phyloP scores from a whole-genome alignment of 2,797 vertebrate genomes.

The Macropodus opercularis region DNA sequence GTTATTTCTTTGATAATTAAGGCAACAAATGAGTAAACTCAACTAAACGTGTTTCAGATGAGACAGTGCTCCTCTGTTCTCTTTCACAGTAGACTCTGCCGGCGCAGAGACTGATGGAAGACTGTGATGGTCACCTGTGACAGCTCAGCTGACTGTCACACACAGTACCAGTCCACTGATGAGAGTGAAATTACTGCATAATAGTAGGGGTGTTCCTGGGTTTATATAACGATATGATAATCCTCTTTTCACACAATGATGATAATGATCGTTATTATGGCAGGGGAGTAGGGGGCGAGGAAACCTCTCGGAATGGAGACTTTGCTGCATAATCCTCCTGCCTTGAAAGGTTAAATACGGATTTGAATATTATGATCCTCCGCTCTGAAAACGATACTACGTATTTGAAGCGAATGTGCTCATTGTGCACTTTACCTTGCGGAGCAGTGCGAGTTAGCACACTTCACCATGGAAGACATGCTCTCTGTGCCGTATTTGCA shows the following conservation, averaged over 20 bases:
- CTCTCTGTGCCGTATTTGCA: slow-evolving; percentile 56
- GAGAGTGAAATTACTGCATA: slow-evolving; percentile 83
- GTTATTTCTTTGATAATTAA: too few species aligned
- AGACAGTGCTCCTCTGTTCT: slow-evolving; percentile 43
- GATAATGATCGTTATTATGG: slow-evolving; percentile 88
- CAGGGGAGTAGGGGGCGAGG: slow-evolving; percentile 79
- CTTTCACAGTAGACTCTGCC: slow-evolving; percentile 34
- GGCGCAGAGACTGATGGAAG: slow-evolving; percentile 68
- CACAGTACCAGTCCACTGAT: slow-evolving; percentile 74
- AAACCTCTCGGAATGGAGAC: slow-evolving; percentile 81
- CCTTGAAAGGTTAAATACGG: slow-evolving; percentile 86
- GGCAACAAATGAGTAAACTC: too few species aligned
- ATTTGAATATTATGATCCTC: slow-evolving; percentile 85
- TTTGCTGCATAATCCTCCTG: slow-evolving; percentile 83
- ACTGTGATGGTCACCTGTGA: slow-evolving; percentile 76
- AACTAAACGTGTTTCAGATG: too few species aligned
- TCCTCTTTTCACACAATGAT: slow-evolving; percentile 85
- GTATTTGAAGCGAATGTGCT: slow-evolving; percentile 77
- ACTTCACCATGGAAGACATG: slow-evolving; percentile 56
- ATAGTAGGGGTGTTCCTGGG: slow-evolving; percentile 83
- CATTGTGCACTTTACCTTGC: slow-evolving; percentile 76
- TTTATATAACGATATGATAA: slow-evolving; percentile 85
- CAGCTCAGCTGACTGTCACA: slow-evolving; percentile 75
- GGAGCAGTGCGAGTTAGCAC: slow-evolving; percentile 61
- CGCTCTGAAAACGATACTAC: slow-evolving; percentile 77